Percentiles rank a stretch among this genome's conserved stretches.
Evolutionary conservation across 2,888 invertebrate genomes (phyloP).

Genomic region (Nomada ruficornis): DNA sequence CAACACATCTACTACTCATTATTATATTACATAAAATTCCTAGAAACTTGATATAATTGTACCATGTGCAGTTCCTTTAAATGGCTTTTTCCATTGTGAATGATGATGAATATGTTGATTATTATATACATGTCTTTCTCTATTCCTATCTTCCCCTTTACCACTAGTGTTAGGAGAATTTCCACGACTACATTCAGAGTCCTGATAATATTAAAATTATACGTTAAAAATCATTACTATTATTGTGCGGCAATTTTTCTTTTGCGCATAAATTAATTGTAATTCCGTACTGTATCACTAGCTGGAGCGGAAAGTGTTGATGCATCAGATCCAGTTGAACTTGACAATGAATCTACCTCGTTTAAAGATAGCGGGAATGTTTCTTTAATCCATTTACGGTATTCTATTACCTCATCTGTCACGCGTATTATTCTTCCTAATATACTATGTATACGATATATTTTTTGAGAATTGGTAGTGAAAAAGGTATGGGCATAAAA

Average conservation of each 20-base stretch:
- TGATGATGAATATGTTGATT: conserved; percentile 78
- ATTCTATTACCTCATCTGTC: conserved; percentile 95
- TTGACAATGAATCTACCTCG: conserved; percentile 82
- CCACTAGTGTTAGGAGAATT: conserved; percentile 83
- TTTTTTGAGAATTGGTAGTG: conserved; percentile 3
- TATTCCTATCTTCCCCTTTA: conserved; percentile 79
- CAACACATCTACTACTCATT: too few relatives aligned
- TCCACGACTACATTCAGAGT: conserved; percentile 83
- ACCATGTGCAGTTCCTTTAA: conserved; percentile 80
- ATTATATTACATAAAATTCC: background rate
- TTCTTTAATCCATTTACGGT: conserved; percentile 89
- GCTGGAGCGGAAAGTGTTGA: conserved; percentile 83
- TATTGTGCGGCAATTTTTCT: conserved; percentile 13
- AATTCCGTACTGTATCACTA: conserved; percentile 81
- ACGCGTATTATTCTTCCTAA: conserved; percentile 96
- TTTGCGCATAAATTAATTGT: conserved; percentile 17
- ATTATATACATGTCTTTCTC: conserved; percentile 78
- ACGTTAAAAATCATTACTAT: conserved; percentile 5
- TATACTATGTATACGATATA: conserved; percentile 85
- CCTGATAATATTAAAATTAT: conserved; percentile 70
- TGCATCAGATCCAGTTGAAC: conserved; percentile 83
- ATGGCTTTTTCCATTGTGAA: conserved; percentile 80
- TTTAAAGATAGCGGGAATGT: conserved; percentile 81
- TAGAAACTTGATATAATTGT: conserved; percentile 36
- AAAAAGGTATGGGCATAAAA: background rate